A percentile compares a stretch with the other conserved stretches of the same genome.
phyloP scores from a whole-genome alignment of 2,888 invertebrate genomes.

The Luffia ferchaultella region DNA sequence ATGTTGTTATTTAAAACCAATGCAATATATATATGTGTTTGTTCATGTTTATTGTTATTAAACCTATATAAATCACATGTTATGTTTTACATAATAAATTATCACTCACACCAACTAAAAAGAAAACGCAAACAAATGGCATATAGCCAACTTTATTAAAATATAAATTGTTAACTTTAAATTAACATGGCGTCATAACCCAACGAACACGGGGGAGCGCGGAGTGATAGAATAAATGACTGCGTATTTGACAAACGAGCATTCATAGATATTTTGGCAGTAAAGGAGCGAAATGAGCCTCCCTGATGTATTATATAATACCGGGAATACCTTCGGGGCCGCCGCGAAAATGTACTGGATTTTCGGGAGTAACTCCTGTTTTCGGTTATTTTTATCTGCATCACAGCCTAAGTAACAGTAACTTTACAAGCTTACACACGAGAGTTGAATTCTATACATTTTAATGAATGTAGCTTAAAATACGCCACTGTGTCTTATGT shows the following conservation, averaged over 20 bases:
- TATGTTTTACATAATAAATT: too few species aligned
- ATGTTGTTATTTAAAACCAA: too few species aligned
- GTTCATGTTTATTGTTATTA: too few species aligned
- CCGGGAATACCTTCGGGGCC: conserved; percentile 42
- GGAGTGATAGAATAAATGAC: conserved; percentile 54
- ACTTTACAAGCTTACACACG: too few species aligned
- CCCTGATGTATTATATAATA: conserved; percentile 59
- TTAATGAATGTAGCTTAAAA: too few species aligned
- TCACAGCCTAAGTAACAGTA: too few species aligned
- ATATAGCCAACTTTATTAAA: background rate
- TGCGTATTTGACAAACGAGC: conserved; percentile 64
- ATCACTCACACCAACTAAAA: too few species aligned
- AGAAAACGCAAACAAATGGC: too few species aligned
- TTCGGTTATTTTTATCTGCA: conserved; percentile 15
- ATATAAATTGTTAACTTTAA: background rate
- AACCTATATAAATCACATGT: too few species aligned
- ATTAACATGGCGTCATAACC: background rate
- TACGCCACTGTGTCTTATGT: too few species aligned
- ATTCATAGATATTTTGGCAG: conserved; percentile 56
- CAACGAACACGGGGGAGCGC: background rate
- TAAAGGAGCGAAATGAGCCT: conserved; percentile 57
- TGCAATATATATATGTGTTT: too few species aligned
- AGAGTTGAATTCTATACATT: too few species aligned
- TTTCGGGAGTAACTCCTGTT: conserved; percentile 25
- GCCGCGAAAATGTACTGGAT: conserved; percentile 34